Evolutionary conservation across 2,888 invertebrate species (phyloP).

Genomic region (Amaurobius ferox): DNA sequence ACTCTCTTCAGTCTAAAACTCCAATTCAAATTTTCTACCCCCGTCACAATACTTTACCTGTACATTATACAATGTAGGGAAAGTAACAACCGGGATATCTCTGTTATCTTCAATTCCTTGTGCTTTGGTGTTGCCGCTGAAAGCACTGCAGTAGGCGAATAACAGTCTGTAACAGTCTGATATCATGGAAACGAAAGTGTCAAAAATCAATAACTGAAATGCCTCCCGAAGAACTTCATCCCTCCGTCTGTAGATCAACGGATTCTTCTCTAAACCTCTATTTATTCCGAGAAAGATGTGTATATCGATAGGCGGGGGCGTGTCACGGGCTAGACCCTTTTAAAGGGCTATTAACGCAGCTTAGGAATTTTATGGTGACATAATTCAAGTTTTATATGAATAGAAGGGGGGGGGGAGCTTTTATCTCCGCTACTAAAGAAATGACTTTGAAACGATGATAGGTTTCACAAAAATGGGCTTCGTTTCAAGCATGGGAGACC

Average conservation of each 20-base stretch:
- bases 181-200: constrained; percentile 50
- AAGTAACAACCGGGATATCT: too few species aligned
- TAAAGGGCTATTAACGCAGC: constrained; percentile 9
- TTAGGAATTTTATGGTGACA: constrained; percentile 9
- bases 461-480: background rate
- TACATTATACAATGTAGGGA: too few species aligned
- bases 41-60: too few species aligned
- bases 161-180: background rate
- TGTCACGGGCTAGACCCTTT: background rate
- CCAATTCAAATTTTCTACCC: too few species aligned
- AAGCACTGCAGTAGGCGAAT: constrained; percentile 13
- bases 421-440: background rate
- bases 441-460: background rate
- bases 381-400: constrained; percentile 18
- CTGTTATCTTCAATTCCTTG: too few species aligned
- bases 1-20: too few species aligned
- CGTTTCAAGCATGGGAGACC: too few species aligned
- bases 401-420: background rate
- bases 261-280: constrained; percentile 32
- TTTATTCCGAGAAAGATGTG: background rate
- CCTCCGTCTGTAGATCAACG: constrained; percentile 52
- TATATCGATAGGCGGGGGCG: background rate
- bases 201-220: constrained; percentile 72
- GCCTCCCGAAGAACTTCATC: constrained; percentile 57
- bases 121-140: too few species aligned